Evolutionary conservation across 2,888 invertebrate genomes (phyloP).

Genomic region (Slavum lentiscoides): DNA sequence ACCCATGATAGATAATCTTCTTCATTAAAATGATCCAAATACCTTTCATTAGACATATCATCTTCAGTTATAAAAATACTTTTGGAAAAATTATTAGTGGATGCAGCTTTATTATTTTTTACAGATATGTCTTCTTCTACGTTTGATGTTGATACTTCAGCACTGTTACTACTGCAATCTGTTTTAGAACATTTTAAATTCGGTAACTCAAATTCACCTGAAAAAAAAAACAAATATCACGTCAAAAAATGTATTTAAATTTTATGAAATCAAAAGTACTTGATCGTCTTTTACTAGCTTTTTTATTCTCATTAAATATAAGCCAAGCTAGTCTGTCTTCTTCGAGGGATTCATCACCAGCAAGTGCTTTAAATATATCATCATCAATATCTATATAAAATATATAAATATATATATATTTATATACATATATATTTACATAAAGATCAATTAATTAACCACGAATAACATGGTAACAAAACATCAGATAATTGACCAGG

Average conservation of each 20-base stretch:
- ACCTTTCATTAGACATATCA: constrained; percentile 12
- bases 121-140: not conserved
- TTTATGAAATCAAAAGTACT: constrained; percentile 16
- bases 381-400: constrained; percentile 36
- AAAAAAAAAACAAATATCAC: not conserved
- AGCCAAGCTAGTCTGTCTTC: constrained; percentile 49
- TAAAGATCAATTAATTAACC: too few relatives aligned
- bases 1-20: constrained; percentile 36
- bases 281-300: constrained; percentile 48
- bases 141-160: constrained; percentile 6
- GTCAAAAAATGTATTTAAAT: constrained; percentile 5
- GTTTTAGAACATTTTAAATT: constrained; percentile 17
- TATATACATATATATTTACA: too few relatives aligned
- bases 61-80: constrained; percentile 31
- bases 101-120: not conserved
- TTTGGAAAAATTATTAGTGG: constrained; percentile 6
- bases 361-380: constrained; percentile 46
- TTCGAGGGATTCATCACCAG: constrained; percentile 41
- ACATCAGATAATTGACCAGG: too few relatives aligned
- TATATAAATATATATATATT: not conserved
- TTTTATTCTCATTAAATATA: constrained; percentile 47
- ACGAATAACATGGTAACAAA: too few relatives aligned
- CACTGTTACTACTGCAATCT: not conserved
- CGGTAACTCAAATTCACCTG: constrained; percentile 42
- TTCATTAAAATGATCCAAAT: constrained; percentile 2